Evolutionary conservation across 2,113 vertebrate species (phyloP).

Genomic region (Passer domesticus): DNA sequence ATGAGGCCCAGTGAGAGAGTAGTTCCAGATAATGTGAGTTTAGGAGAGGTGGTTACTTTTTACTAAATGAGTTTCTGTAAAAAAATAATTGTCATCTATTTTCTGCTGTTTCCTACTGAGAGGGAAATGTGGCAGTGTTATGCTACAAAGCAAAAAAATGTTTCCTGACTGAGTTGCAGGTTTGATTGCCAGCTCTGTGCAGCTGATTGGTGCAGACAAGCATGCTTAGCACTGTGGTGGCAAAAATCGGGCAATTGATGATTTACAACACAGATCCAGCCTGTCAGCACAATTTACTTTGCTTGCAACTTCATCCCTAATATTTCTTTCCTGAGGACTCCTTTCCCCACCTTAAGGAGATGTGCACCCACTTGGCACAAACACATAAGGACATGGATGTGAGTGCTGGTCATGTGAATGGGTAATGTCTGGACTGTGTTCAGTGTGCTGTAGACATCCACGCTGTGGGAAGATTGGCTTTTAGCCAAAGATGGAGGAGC

Average conservation of each 20-base stretch:
- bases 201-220: not conserved
- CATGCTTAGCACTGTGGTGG: not conserved
- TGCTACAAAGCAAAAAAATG: not conserved
- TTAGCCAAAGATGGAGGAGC: not conserved
- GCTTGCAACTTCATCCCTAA: not conserved
- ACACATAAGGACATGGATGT: rapidly evolving
- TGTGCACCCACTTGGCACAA: not conserved
- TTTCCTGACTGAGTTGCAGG: not conserved
- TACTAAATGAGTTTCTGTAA: not conserved
- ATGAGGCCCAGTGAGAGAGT: not conserved
- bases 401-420: not conserved
- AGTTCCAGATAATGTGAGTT: not conserved
- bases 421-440: not conserved
- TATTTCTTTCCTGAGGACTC: not conserved
- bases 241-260: not conserved
- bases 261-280: not conserved
- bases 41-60: not conserved
- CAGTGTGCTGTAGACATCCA: not conserved
- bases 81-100: constrained; percentile 13
- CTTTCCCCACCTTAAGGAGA: not conserved
- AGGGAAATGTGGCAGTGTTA: not conserved
- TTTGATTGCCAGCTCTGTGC: constrained; percentile 9
- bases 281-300: not conserved
- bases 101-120: not conserved
- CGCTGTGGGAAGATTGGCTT: not conserved